Base-by-base conservation (phyloP, 2,113 vertebrate species). In the Guaruba guarouba region DNA sequence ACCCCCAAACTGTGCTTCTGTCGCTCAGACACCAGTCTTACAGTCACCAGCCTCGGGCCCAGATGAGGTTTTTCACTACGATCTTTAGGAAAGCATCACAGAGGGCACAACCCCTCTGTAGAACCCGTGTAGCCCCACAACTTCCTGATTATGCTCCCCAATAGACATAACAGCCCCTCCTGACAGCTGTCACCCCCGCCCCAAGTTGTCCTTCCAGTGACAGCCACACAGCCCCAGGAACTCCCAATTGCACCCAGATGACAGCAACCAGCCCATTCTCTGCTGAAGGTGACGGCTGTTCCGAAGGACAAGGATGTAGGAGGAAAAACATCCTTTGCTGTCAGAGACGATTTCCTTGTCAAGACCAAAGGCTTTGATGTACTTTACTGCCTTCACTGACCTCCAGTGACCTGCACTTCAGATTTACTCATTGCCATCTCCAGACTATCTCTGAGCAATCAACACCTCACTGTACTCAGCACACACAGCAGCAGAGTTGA, bases 31-130 rank as follows among this genome's bases (percentile, higher is more conserved):
- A 44, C 31, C 28, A 27, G 44, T 18, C 75, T 75, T 27, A 17
- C 1, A 0, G 59, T 43, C n/a, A 41, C 64, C 28, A 9, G 1
- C 3, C 49, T 17, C 3, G 2, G 54, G 57, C 13, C n/a, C 49
- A 33, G 29, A 17, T 1, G 11, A 41, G 41, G 11, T 27, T 66
- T 68, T 39, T 61, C 51, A 67, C 41, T 57, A 4, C 7, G 7
- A 41, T 17, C 35, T 35, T 57, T 43, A 7, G 11, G 70, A 51
- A 54, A 67, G n/a, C 11, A 44, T 6, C 35, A 43, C 17, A 14
- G 48, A 67, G 24, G 49, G 18, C 55, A 74, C 25, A 84, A 24
- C 39, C 22, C 28, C 23, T 76, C 46, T 51, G n/a, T 4, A 49
- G 35, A 31, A 31, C 63, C 49, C 11, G 6, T 15, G 16, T 29